Evolutionary conservation across 2,113 vertebrate genomes (phyloP).

Genomic region (Labrus mixtus): DNA sequence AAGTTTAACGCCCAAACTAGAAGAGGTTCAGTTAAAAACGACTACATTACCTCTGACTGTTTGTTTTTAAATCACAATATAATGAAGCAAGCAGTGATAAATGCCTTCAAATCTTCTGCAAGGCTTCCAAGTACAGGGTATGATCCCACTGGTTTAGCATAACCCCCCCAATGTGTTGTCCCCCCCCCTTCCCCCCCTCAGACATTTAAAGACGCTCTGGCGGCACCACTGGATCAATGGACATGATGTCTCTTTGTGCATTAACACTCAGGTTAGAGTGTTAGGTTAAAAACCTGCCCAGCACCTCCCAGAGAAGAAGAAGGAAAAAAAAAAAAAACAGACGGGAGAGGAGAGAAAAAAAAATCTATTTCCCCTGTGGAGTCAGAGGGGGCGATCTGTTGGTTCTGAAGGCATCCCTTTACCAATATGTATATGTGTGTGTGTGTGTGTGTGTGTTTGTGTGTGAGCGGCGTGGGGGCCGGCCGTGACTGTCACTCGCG

Average conservation of each 20-base stretch:
- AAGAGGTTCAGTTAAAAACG: constrained; percentile 21
- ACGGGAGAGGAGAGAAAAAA: constrained; percentile 52
- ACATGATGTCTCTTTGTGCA: constrained; percentile 93
- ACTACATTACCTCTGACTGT: background rate
- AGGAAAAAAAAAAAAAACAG: constrained; percentile 37
- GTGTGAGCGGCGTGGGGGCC: constrained; percentile 32
- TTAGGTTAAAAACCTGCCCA: constrained; percentile 95
- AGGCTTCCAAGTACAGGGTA: constrained; percentile 16
- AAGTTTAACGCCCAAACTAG: constrained; percentile 27
- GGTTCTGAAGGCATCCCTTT: constrained; percentile 87
- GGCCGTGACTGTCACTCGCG: constrained; percentile 47
- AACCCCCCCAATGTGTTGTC: constrained; percentile 33
- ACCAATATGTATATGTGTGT: constrained; percentile 53
- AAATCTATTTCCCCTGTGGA: constrained; percentile 92
- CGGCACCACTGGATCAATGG: constrained; percentile 95
- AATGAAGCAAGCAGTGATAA: constrained; percentile 5
- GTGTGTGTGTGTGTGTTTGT: constrained; percentile 13
- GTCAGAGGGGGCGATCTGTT: constrained; percentile 83
- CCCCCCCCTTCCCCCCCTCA: constrained; percentile 42
- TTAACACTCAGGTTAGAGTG: constrained; percentile 94
- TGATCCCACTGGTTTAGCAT: constrained; percentile 49
- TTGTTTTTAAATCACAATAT: background rate
- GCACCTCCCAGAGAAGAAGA: constrained; percentile 79
- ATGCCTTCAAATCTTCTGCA: constrained; percentile 20
- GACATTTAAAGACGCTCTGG: constrained; percentile 84